A percentile compares a stretch with the other conserved stretches of the same genome.
Evolutionary conservation across 2,888 invertebrate genomes (phyloP).

Genomic region (Aleiodes leptofemur): DNA sequence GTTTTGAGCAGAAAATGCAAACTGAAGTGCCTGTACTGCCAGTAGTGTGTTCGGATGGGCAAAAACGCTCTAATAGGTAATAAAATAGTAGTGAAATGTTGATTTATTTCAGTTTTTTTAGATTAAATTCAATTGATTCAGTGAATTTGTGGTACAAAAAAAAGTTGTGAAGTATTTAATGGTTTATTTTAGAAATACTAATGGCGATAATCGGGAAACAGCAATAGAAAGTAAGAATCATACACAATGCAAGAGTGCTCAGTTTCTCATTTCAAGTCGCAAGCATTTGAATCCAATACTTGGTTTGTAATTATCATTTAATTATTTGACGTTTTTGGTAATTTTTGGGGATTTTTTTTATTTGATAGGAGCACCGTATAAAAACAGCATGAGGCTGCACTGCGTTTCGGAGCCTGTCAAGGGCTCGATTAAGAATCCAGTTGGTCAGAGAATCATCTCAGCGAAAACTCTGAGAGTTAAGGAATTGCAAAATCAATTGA

Average conservation of each 20-base stretch:
- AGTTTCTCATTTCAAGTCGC: slow-evolving; percentile 62
- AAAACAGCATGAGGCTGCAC: slow-evolving; percentile 75
- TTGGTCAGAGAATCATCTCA: slow-evolving; percentile 82
- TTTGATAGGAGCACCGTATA: slow-evolving; percentile 66
- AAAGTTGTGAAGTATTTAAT: slow-evolving; percentile 14
- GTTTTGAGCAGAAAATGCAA: slow-evolving; percentile 68
- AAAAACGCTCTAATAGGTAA: slow-evolving; percentile 67
- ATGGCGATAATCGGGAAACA: slow-evolving; percentile 39
- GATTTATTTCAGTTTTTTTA: neutral
- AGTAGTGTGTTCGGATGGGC: slow-evolving; percentile 66
- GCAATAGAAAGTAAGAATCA: slow-evolving; percentile 59
- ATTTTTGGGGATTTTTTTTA: slow-evolving; percentile 36
- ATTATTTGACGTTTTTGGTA: slow-evolving; percentile 11
- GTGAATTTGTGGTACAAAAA: slow-evolving; percentile 20
- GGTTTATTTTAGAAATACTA: slow-evolving; percentile 17
- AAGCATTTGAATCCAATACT: slow-evolving; percentile 65
- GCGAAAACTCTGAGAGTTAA: slow-evolving; percentile 86
- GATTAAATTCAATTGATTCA: neutral
- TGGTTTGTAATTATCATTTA: slow-evolving; percentile 61
- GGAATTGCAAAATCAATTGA: slow-evolving; percentile 86
- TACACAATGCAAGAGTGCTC: slow-evolving; percentile 58
- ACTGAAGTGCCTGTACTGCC: slow-evolving; percentile 70
- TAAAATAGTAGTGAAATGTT: slow-evolving; percentile 35
- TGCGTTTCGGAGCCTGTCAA: slow-evolving; percentile 63
- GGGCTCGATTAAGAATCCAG: slow-evolving; percentile 58